Evolutionary conservation across 1,140 invertebrate genomes (phyloP).

Genomic region (Bombus vancouverensis): DNA sequence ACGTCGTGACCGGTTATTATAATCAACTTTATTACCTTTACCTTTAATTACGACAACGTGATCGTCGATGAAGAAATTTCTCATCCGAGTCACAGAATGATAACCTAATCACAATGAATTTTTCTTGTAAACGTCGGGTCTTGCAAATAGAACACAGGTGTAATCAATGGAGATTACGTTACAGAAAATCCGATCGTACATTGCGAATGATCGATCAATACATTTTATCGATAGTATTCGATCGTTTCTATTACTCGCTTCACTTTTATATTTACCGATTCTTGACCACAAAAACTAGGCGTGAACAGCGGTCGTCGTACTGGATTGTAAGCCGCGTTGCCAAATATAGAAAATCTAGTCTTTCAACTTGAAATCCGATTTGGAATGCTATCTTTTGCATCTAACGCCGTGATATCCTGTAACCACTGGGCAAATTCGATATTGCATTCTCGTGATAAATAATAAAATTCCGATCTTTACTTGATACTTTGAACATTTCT

Average conservation of each 20-base stretch:
- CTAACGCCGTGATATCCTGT: neutral
- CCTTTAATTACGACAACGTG: neutral
- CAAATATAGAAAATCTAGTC: conserved; percentile 17
- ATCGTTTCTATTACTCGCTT: neutral
- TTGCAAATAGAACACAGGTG: conserved; percentile 1
- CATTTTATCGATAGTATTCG: neutral
- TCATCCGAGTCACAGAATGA: neutral
- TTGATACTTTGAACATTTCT: neutral
- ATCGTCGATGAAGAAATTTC: neutral
- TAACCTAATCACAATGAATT: neutral
- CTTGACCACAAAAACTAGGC: conserved; percentile 31
- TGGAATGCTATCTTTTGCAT: conserved; percentile 1
- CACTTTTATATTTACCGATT: neutral
- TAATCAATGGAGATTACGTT: neutral
- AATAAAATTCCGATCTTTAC: neutral
- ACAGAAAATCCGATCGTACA: neutral
- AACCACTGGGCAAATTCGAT: neutral
- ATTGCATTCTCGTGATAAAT: neutral
- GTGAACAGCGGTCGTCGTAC: neutral
- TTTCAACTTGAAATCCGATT: neutral
- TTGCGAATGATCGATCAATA: neutral
- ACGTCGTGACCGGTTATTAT: neutral
- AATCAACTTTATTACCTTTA: neutral
- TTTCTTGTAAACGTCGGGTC: no score
- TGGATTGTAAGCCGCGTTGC: neutral